Evolutionary conservation across 2,113 vertebrate species (phyloP).

Genomic region (Amazona guildingii): DNA sequence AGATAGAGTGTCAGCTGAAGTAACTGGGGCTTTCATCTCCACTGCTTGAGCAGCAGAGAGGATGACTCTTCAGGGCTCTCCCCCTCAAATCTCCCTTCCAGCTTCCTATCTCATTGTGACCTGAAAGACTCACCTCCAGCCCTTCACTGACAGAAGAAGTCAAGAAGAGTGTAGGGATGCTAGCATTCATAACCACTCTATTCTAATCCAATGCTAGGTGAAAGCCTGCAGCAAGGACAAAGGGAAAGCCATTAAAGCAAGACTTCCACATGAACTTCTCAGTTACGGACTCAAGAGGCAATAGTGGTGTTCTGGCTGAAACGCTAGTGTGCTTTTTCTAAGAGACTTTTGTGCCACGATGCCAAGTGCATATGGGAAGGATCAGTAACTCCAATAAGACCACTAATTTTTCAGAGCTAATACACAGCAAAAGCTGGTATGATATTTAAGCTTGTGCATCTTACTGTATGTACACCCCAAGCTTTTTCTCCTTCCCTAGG

Average conservation of each 20-base stretch:
- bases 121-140: neutral
- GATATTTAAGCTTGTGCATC: fast-evolving
- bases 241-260: neutral
- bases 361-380: neutral
- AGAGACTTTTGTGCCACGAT: neutral
- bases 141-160: neutral
- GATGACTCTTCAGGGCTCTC: neutral
- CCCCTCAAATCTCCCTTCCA: neutral
- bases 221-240: neutral
- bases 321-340: neutral
- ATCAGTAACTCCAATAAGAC: neutral
- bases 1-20: neutral
- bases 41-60: neutral
- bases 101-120: neutral
- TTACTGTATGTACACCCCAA: neutral
- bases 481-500: neutral
- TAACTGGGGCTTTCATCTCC: neutral
- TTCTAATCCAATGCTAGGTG: neutral
- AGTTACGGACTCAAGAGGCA: neutral
- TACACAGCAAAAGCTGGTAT: neutral
- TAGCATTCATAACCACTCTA: neutral
- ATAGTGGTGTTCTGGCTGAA: neutral
- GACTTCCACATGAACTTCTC: neutral
- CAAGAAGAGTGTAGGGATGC: neutral
- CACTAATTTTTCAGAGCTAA: neutral